Conservation (phyloP, 1,140 invertebrate species). For the Bombus fervidus region DNA sequence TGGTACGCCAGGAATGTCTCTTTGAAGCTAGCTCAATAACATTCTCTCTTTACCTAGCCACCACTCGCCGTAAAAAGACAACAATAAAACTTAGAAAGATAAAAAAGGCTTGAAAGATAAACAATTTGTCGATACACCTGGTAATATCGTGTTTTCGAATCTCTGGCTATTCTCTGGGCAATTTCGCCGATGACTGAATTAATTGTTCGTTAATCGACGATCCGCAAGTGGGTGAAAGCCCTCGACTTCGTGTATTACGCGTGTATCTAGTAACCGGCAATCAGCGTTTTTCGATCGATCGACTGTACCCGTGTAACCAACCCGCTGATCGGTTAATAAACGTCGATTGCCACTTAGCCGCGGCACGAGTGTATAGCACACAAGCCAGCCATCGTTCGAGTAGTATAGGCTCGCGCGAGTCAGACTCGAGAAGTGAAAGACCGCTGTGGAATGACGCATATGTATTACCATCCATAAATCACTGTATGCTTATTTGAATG, state of each 20-base stretch:
- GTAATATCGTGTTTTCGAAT: neutral
- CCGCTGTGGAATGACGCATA: neutral
- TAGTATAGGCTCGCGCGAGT: conserved; percentile 1
- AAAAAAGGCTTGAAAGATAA: neutral
- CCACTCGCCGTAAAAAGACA: neutral
- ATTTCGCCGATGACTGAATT: neutral
- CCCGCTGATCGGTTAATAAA: conserved; percentile 6
- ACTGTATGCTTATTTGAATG: neutral
- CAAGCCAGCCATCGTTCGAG: neutral
- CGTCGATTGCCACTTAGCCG: conserved; percentile 16
- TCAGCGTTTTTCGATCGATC: conserved; percentile 27
- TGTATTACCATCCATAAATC: neutral
- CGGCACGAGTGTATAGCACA: conserved; percentile 12
- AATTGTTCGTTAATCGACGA: neutral
- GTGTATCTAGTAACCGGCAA: neutral
- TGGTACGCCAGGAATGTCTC: neutral
- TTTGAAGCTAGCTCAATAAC: neutral
- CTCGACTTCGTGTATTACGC: neutral
- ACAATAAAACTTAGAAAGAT: neutral
- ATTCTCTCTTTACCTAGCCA: neutral
- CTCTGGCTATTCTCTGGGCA: neutral
- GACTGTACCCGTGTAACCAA: neutral
- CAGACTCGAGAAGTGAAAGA: conserved; percentile 2
- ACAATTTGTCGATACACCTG: neutral
- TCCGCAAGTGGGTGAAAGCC: neutral